Base-by-base conservation (phyloP, 1,140 invertebrate genomes). In the Ceratina calcarata region DNA sequence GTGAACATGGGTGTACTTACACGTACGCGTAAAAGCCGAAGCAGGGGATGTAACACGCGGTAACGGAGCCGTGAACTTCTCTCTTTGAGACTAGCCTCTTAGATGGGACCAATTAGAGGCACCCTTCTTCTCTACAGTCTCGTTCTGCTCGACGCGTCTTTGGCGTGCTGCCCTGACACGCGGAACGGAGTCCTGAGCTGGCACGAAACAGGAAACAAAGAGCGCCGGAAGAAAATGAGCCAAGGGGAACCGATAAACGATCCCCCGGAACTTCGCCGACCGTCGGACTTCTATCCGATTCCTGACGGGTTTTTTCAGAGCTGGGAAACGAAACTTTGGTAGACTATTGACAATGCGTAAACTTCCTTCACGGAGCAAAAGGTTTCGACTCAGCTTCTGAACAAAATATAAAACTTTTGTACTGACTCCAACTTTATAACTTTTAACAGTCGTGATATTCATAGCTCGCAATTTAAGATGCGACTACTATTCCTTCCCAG, bases 61-160 rank as follows among this genome's bases (percentile, higher is more conserved):
- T 80, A 75, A 76, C 62, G 32, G 20, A 53, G 45, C 53, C 0
- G 64, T 60, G 45, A 64, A 86, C 22, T 83, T 55, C 16, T 77
- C 80, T 80, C 82, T 88, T 84, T 71, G 83, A 87, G 81, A 85
- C 80, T 45, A 53, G 67, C 61, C 84, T 81, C 68, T 79, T 67
- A 66, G 82, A 85, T 86, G 81, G 79, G 82, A 86, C 88, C 87
- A 89, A 89, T 88, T 89, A 89, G 83, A 86, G 80, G 73, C 65
- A 72, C 74, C 78, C 61, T 65, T 68, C 51, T 3, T 55, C 65
- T 64, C 51, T 8, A 53, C 62, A 24, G 37, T 57, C 65, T 62
- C 49, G 16, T 27, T 27, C 55, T 45, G 64, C 15, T 2, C 64
- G 51, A 60, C 58, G 37, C 32, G 78, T 58, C 72, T 77, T 80